Evolutionary conservation across 2,113 vertebrate genomes (phyloP).

Genomic region (Bos taurus): ARS-UCD2.0 NC_037329.1:70382501-70383000

Average conservation of each 20-base stretch:
- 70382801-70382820: neutral
- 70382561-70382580: neutral
- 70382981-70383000: neutral
- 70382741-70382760: neutral
- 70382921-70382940: neutral
- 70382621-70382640: neutral
- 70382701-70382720: neutral
- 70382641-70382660: neutral
- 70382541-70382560: rapidly evolving
- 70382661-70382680: neutral
- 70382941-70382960: neutral
- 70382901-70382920: neutral
- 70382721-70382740: neutral
- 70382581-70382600: neutral
- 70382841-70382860: neutral
- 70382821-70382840: neutral
- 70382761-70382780: neutral
- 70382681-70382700: neutral
- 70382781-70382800: neutral
- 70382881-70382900: neutral
- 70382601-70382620: no score
- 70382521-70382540: neutral
- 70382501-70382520: neutral
- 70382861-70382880: neutral
- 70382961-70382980: neutral